phyloP scores from a whole-genome alignment of 2,113 vertebrate genomes.

The Trachemys scripta region DNA sequence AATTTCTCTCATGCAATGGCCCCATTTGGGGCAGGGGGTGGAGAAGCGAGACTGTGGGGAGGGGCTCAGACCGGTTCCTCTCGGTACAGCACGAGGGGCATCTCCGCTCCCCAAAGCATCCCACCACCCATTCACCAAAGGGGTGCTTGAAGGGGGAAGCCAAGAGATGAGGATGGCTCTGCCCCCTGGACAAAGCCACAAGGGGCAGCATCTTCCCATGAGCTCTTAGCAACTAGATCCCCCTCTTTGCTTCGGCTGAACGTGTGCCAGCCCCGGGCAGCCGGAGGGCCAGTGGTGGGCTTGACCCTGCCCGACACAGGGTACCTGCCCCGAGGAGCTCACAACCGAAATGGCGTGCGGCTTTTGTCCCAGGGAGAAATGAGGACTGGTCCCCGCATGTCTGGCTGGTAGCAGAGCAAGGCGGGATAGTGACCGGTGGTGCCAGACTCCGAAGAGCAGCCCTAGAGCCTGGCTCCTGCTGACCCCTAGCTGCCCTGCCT shows the following conservation, averaged over 20 bases:
- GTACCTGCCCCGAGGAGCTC: not conserved
- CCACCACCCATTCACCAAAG: not conserved
- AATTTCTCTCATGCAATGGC: not conserved
- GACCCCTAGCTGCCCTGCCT: not conserved
- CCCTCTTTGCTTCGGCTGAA: too few relatives aligned
- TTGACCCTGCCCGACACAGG: not conserved
- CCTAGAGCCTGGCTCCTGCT: not conserved
- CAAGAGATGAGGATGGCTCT: not conserved
- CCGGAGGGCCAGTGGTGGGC: rapidly evolving
- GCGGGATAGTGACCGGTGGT: not conserved
- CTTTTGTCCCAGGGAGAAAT: not conserved
- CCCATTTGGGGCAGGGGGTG: not conserved
- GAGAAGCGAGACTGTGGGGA: not conserved
- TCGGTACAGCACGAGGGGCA: rapidly evolving
- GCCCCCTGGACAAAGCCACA: not conserved
- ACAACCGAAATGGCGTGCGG: rapidly evolving
- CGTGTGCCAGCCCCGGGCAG: not conserved
- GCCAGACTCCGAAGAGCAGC: not conserved
- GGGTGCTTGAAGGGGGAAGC: not conserved
- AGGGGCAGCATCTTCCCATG: not conserved
- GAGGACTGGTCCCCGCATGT: not conserved
- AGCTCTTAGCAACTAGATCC: too few relatives aligned
- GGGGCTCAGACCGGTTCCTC: not conserved
- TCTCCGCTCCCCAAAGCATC: rapidly evolving
- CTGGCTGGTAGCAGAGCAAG: not conserved